Evolutionary conservation across 2,113 vertebrate species (phyloP).

Genomic region (Muscicapa adusta): DNA sequence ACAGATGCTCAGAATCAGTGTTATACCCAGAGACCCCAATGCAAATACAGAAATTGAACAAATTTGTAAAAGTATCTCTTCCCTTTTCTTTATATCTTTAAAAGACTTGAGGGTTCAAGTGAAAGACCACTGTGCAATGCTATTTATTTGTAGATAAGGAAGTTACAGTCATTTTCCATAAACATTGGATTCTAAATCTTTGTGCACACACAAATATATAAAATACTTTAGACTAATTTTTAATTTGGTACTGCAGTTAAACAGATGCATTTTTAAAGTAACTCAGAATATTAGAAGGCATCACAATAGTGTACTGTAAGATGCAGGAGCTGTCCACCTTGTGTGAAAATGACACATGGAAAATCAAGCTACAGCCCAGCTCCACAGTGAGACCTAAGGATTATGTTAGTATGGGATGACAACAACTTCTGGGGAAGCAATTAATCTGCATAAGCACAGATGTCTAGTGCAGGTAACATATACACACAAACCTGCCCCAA

Average conservation of each 20-base stretch:
- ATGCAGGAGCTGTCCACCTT: not conserved
- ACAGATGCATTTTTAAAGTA: not conserved
- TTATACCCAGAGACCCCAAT: not conserved
- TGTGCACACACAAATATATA: not conserved
- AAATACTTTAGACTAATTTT: not conserved
- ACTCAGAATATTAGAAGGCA: not conserved
- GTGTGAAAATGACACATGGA: not conserved
- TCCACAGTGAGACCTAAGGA: not conserved
- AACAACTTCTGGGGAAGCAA: not conserved
- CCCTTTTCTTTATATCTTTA: not conserved
- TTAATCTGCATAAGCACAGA: not conserved
- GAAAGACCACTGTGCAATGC: not conserved
- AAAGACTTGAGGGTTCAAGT: not conserved
- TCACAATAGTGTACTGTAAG: not conserved
- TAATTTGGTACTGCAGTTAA: not conserved
- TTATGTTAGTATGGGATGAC: not conserved
- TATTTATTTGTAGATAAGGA: not conserved
- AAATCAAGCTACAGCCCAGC: not conserved
- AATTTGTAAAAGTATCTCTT: not conserved
- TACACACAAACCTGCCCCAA: not conserved
- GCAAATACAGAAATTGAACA: not conserved
- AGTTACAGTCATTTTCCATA: not conserved
- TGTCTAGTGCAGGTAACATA: not conserved
- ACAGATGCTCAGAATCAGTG: not conserved
- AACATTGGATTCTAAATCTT: not conserved